A percentile compares a stretch with the other conserved stretches of the same genome.
These are phyloP conservation scores for Metellina segmentata DNA, from an alignment of 2,888 invertebrate species.

Conservation along the genomic window DNA sequence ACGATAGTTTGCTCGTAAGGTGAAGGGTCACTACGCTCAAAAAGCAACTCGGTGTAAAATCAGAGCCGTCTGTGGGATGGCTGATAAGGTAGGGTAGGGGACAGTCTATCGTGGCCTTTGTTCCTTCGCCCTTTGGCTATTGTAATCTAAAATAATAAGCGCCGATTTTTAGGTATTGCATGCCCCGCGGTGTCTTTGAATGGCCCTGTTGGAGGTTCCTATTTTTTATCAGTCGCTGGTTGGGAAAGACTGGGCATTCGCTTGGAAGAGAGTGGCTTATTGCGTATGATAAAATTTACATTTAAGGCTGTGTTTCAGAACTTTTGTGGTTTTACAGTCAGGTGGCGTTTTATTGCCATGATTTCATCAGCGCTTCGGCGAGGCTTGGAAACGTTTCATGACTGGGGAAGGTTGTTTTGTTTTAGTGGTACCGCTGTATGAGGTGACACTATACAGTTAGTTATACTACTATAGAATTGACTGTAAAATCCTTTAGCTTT, in stretches of 20 bases:
- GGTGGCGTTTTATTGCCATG: background rate
- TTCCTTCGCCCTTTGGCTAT: conserved; percentile 54
- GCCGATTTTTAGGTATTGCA: conserved; percentile 62
- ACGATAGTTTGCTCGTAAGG: conserved; percentile 28
- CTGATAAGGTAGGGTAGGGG: conserved; percentile 68
- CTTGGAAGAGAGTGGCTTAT: background rate
- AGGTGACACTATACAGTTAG: too few species aligned
- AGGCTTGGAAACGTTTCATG: too few species aligned
- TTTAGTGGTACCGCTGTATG: too few species aligned
- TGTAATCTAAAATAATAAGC: conserved; percentile 67
- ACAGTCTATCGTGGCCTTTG: conserved; percentile 43
- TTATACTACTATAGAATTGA: too few species aligned
- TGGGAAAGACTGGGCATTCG: conserved; percentile 8
- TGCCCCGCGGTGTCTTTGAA: background rate
- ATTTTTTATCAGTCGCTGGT: conserved; percentile 43
- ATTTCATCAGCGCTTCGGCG: background rate
- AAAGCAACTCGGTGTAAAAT: conserved; percentile 73
- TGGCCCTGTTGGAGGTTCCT: background rate
- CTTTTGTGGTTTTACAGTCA: conserved; percentile 23
- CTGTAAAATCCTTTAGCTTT: too few species aligned
- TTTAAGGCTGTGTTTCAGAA: conserved; percentile 12
- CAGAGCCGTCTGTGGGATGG: conserved; percentile 61
- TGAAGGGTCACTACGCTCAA: conserved; percentile 54
- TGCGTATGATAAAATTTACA: conserved; percentile 41
- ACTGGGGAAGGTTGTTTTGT: too few species aligned